Evolutionary conservation across 2,113 vertebrate species (phyloP), one percentile per base, ranked within the genome.

Genomic region (Python bivittatus): DNA sequence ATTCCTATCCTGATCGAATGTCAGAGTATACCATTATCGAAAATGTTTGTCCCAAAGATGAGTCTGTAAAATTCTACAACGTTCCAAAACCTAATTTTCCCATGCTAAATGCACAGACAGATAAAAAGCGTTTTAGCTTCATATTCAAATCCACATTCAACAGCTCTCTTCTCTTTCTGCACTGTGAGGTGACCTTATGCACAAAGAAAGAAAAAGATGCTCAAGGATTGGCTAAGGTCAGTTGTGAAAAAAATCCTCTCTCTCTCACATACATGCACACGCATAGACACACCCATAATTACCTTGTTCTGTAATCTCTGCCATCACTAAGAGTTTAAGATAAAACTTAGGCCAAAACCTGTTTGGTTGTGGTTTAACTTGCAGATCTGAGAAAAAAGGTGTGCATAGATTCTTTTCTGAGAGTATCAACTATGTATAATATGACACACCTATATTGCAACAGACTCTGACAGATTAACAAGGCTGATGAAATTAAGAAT

Each of bases 41-140:
- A 97, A 99, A 99, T 27, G 98, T 99, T 95, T 99, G 99, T 96
- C 98, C 99, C 22, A 98, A 96, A 29, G 99, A 99, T 42, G 98
- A 99, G 92, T 98, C 99, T 2, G 96, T 99, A 91, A 97, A 89
- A 60, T 98, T 98, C 97, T 98, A 98, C 93, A 97, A 89, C 48
- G 84, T 95, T 64, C 97, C 96, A 91, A 97, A 86, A 79, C 91
- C 96, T 7, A 97, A 97, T 86, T 97, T 98, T 92, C 97, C 95
- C 0, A 22, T 97, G 42, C 94, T 93, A 1, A 96, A 96, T 0
- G 93, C 96, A 1, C 98, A 98, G 92, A 97, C 93, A 6, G 98
- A 98, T 56, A 99, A 96, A 94, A 98, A 99, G 95, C 96, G 97
- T 4, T 99, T 99, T 97, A 99, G 98, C 94, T 99, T 99, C 95